Evolutionary conservation across 2,888 invertebrate species (phyloP).

Genomic region (Orchestes rusci): DNA sequence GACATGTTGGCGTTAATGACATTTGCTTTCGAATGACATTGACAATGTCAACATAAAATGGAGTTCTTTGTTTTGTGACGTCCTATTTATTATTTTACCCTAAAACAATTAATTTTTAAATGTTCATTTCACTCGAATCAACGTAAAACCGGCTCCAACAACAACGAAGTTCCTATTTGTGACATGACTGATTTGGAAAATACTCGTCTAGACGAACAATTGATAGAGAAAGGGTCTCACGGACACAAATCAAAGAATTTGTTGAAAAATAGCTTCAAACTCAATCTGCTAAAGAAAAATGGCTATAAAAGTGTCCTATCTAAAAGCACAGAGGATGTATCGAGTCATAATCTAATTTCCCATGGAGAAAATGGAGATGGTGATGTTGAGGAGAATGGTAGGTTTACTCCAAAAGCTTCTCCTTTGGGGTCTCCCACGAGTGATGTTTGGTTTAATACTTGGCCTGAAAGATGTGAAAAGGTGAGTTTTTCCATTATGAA

Average conservation of each 20-base stretch:
- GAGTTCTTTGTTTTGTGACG: conserved; percentile 22
- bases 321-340: conserved; percentile 22
- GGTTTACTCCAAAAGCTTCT: conserved; percentile 8
- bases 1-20: no score
- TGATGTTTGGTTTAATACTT: conserved; percentile 45
- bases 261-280: conserved; percentile 19
- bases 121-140: conserved; percentile 15
- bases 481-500: no score
- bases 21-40: no score
- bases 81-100: conserved; percentile 12
- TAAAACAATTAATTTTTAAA: conserved; percentile 16
- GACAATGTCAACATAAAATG: conserved; percentile 11
- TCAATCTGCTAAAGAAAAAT: conserved; percentile 15
- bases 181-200: conserved; percentile 22
- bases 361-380: neutral
- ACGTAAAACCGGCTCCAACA: conserved; percentile 10
- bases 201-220: conserved; percentile 13
- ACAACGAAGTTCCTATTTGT: conserved; percentile 12
- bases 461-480: conserved; percentile 46
- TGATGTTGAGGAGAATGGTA: neutral
- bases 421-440: conserved; percentile 21
- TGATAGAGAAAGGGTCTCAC: conserved; percentile 12
- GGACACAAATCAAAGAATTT: conserved; percentile 12
- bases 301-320: conserved; percentile 21
- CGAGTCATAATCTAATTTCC: conserved; percentile 8